Evolutionary conservation across 2,113 vertebrate genomes (phyloP).

Genomic region (Lophochroa leadbeateri): DNA sequence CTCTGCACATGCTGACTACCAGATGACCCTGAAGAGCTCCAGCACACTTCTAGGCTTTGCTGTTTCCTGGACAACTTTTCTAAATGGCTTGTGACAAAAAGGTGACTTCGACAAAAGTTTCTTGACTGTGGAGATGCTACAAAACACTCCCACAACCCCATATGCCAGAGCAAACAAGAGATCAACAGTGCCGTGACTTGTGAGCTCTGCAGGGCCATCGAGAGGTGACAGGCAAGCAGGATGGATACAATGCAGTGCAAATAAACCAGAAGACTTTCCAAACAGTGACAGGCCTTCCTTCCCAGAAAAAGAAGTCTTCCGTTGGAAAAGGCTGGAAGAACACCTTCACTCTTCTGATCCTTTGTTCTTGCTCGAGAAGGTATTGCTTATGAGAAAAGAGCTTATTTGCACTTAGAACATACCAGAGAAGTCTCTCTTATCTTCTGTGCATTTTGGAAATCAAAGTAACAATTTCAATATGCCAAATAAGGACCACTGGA

Average conservation of each 20-base stretch:
- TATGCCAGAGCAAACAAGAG: neutral
- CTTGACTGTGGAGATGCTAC: neutral
- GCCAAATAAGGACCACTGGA: neutral
- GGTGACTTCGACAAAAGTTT: neutral
- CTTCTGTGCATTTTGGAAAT: neutral
- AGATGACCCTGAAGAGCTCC: neutral
- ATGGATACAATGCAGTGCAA: neutral
- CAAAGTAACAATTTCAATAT: neutral
- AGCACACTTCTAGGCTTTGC: neutral
- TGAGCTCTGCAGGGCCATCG: neutral
- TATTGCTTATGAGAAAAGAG: rapidly evolving
- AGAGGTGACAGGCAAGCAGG: neutral
- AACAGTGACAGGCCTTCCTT: neutral
- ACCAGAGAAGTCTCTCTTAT: neutral
- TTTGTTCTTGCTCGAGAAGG: neutral
- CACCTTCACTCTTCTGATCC: neutral
- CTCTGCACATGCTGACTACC: neutral
- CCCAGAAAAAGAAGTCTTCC: neutral
- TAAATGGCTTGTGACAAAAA: neutral
- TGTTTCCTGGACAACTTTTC: neutral
- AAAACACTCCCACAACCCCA: neutral
- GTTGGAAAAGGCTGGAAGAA: neutral
- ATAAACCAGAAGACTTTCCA: neutral
- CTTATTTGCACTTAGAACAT: neutral
- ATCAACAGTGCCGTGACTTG: rapidly evolving